Evolutionary conservation across 64 coral and sea anemone species (phyloP).

Genomic region (Stichodactyla mertensii): DNA sequence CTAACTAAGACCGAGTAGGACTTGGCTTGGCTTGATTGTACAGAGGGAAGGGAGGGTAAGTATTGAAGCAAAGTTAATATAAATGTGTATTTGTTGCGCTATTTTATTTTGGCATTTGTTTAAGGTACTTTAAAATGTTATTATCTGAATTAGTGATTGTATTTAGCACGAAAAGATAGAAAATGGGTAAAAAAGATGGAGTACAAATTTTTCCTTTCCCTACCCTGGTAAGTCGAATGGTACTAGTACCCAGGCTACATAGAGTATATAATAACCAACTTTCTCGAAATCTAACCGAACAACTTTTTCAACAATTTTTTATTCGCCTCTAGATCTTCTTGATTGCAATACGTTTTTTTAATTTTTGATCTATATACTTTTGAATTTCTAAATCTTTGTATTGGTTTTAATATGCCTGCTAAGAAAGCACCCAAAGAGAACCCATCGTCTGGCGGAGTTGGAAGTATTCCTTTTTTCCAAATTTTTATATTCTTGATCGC

Average conservation of each 20-base stretch:
- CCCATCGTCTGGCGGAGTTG: background rate
- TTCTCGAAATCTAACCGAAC: background rate
- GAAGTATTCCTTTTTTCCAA: slow-evolving; percentile 70
- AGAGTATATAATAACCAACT: background rate
- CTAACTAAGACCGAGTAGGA: slow-evolving; percentile 25
- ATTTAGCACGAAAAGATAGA: background rate
- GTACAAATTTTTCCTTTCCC: background rate
- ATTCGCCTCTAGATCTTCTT: background rate
- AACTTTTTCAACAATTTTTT: background rate
- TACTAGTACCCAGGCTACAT: background rate
- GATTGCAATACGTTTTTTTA: background rate
- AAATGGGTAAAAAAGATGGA: background rate
- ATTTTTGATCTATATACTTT: background rate
- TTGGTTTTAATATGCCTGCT: slow-evolving; percentile 1
- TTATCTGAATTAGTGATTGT: too few relatives aligned
- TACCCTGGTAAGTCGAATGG: background rate
- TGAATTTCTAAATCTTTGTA: background rate
- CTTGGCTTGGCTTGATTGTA: background rate
- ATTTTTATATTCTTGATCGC: slow-evolving; percentile 89
- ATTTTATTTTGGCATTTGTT: too few relatives aligned
- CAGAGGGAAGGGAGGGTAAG: background rate
- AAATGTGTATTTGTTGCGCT: background rate
- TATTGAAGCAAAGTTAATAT: background rate
- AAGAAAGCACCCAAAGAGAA: slow-evolving; percentile 41
- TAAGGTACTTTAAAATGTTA: too few relatives aligned